These are phyloP conservation scores for Acestrorhynchus altus DNA, from an alignment of 2,797 vertebrate species.

Conservation along the genomic window DNA sequence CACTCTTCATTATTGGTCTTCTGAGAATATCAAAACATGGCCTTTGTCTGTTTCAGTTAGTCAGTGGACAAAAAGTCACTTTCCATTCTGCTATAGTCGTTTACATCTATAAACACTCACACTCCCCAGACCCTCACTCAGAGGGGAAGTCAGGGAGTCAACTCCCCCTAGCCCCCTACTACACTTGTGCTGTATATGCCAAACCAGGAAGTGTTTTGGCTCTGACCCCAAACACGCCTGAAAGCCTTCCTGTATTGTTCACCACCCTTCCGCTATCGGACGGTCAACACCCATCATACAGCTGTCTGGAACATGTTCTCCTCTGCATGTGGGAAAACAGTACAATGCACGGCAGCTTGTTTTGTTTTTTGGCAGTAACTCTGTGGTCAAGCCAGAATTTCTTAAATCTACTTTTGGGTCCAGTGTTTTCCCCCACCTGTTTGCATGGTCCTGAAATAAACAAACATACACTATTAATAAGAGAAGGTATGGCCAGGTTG, in stretches of 20 bases:
- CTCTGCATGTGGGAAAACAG: not conserved
- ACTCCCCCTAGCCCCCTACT: constrained; percentile 40
- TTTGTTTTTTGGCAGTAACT: not conserved
- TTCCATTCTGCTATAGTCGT: constrained; percentile 35
- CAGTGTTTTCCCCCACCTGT: no score
- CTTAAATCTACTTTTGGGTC: no score
- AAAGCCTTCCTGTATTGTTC: constrained; percentile 51
- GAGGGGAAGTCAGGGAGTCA: constrained; percentile 72
- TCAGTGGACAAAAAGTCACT: not conserved
- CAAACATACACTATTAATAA: no score
- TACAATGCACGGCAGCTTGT: not conserved
- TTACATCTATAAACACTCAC: constrained; percentile 22
- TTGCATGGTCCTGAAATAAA: no score
- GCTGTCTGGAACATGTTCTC: constrained; percentile 32
- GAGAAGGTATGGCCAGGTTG: no score
- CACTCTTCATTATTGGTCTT: not conserved
- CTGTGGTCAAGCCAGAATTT: not conserved
- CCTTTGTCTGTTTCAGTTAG: not conserved
- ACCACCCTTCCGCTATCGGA: constrained; percentile 56
- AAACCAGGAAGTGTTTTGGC: constrained; percentile 57
- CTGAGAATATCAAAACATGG: not conserved
- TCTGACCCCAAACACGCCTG: constrained; percentile 48
- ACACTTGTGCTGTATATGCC: constrained; percentile 39
- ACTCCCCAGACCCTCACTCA: constrained; percentile 34
- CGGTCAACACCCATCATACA: constrained; percentile 55